A percentile compares a stretch with the other conserved stretches of the same genome.
Conservation (phyloP, 2,888 invertebrate species). For the Scaptomyza caliginosa region DNA sequence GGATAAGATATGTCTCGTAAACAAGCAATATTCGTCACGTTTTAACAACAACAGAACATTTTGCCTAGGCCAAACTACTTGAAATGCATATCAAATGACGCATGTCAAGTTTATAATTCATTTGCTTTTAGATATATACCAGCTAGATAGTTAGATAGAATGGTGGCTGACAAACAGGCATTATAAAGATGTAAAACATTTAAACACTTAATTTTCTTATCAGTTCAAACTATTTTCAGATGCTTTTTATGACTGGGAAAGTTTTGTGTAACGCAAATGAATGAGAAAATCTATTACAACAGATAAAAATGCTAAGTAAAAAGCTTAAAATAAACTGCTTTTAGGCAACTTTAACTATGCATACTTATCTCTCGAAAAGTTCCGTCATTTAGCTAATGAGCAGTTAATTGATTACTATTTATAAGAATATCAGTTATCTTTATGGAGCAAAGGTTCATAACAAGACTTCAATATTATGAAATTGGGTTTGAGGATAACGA, state of each 20-base stretch:
- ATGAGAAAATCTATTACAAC: background rate
- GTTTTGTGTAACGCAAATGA: background rate
- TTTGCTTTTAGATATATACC: background rate
- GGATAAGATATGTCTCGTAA: slow-evolving; percentile 19
- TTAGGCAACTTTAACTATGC: background rate
- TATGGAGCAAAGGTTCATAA: slow-evolving; percentile 4
- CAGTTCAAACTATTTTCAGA: background rate
- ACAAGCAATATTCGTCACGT: slow-evolving; percentile 47
- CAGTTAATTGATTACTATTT: slow-evolving; percentile 34
- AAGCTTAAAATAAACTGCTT: background rate
- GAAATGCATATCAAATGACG: slow-evolving; percentile 28
- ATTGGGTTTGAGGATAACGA: background rate
- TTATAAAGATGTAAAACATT: slow-evolving; percentile 7
- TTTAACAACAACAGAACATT: slow-evolving; percentile 1
- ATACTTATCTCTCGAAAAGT: slow-evolving; percentile 6
- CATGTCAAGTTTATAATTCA: slow-evolving; percentile 8
- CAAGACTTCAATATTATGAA: background rate
- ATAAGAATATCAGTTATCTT: slow-evolving; percentile 26
- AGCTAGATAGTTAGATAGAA: background rate
- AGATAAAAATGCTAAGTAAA: background rate
- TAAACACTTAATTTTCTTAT: slow-evolving; percentile 1
- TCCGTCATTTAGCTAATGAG: slow-evolving; percentile 30
- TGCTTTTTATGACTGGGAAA: background rate
- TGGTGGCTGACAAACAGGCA: background rate
- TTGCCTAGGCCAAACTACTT: slow-evolving; percentile 8